phyloP scores from a whole-genome alignment of 2,888 invertebrate genomes.

The Corbicula japonica region DNA sequence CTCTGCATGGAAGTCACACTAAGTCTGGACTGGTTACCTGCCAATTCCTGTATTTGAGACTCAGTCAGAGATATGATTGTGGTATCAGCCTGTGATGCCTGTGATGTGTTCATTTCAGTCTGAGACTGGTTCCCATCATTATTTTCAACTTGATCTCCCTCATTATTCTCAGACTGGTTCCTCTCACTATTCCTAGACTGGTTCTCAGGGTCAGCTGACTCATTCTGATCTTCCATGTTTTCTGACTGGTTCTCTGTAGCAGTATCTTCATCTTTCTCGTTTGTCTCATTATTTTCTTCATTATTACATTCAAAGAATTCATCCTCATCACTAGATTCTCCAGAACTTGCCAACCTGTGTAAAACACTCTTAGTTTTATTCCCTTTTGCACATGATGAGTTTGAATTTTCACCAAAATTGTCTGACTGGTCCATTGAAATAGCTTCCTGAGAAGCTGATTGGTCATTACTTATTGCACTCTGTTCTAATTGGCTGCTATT shows the following conservation, averaged over 20 bases:
- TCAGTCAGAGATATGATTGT: constrained; percentile 40
- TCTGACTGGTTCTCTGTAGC: constrained; percentile 33
- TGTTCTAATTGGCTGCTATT: constrained; percentile 26
- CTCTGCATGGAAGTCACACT: constrained; percentile 58
- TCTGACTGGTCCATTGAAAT: constrained; percentile 11
- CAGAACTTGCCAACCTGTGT: constrained; percentile 32
- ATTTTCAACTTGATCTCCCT: constrained; percentile 6
- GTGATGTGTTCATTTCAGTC: constrained; percentile 41
- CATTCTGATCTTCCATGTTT: constrained; percentile 9
- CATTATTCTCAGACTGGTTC: constrained; percentile 13
- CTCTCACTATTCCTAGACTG: constrained; percentile 29
- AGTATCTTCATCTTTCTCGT: constrained; percentile 49
- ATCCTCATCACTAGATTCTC: constrained; percentile 72
- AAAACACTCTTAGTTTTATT: constrained; percentile 13
- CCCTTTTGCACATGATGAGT: constrained; percentile 6
- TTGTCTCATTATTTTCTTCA: constrained; percentile 52
- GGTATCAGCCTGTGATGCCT: constrained; percentile 21
- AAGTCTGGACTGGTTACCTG: constrained; percentile 12
- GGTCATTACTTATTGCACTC: neutral
- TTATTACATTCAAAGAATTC: constrained; percentile 86
- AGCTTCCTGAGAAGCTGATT: neutral
- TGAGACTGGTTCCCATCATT: constrained; percentile 47
- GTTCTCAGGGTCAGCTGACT: constrained; percentile 7
- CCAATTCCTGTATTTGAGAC: constrained; percentile 36
- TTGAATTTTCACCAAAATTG: constrained; percentile 11